Base-by-base conservation (phyloP, 1,140 invertebrate species). In the Pseudomyrmex flavicornis region DNA sequence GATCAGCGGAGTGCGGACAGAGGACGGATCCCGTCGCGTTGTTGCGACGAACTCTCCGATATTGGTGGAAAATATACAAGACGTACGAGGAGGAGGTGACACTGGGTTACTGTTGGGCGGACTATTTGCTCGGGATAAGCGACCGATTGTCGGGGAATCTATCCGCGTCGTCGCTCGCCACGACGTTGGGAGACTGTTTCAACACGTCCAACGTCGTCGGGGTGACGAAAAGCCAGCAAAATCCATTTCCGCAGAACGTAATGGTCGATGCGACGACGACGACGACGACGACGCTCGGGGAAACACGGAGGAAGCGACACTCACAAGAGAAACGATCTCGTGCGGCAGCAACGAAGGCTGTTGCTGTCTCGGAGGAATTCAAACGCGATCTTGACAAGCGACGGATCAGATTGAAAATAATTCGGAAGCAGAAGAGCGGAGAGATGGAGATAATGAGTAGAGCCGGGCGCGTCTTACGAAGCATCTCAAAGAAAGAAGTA, bases 71-170 rank as follows among this genome's bases (percentile, higher is more conserved):
- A 22, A 68, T 84, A 22, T 91, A 91, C 65, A 72, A 79, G 15
- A 70, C 50, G 44, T 91, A 89, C 70, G 7, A 66, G 4, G 87
- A 89, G n/a, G 89, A 90, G 75, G 62, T 90, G 13, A 10, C 22
- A 13, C 80, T 91, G 10, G 85, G 88, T 48, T 91, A 87, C 54
- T 91, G 89, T 20, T 90, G 85, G 86, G 82, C 83, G 10, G 73
- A 85, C 58, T 87, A 91, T 58, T 84, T 91, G 44, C n/a, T 77
- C 22, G 52, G 52, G n/a, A 46, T 2, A 52, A 63, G 35, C 59
- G 35, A 7, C 58, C 35, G 26, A 58, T 54, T 26, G 72, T 9
- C 17, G 59, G 15, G n/a, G 69, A 56, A 75, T 75, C 13, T 46
- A 15, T 35, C 46, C 54, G 46, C 13, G 8, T 3, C 22, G 50